Evolutionary conservation across 2,888 invertebrate species (phyloP), one percentile per base, ranked within the genome.

Genomic region (Acanthosoma haemorrhoidale): DNA sequence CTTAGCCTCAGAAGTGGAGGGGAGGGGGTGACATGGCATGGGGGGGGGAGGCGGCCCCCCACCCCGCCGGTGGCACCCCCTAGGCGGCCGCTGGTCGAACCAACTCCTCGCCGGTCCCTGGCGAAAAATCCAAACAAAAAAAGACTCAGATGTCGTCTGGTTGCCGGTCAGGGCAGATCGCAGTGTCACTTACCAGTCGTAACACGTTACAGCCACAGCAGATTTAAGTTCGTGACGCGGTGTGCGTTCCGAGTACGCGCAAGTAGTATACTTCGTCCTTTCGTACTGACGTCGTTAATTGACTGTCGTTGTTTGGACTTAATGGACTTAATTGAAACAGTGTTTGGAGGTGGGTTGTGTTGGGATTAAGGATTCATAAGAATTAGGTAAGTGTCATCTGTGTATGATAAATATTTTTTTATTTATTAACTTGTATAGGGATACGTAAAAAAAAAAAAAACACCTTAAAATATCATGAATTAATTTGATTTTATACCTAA

Each of bases 101-200:
- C 69, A 72, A 58, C 60, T 25, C 64, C n/a, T 16, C 59, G 31
- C 59, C 34, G 32, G 68, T 63, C 64, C 64, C 72, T 70, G 66
- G 72, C 72, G 72, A 72, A 72, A 72, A 72, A 72, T 72, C 72
- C 67, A 68, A 70, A 70, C 72, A 70, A 68, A 70, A 72, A 72
- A 72, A 70, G 67, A 16, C 70, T 72, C 72, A 72, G 72, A 72
- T 72, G 72, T 72, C 72, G 72, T 68, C 70, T 72, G 72, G 72
- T 70, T 63, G 70, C 64, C 72, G 72, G 61, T 60, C 25, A 36
- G 64, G 25, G 29, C 64, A 39, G 64, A 41, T 64, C 64, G 64
- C n/a, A 41, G 39, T 41, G 29, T 64, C 36, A 15, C 31, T 51
- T 25, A n/a, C n/a, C 25, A n/a, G 3, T 51, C 21, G 51, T n/a